Conservation (phyloP, 2,888 invertebrate genomes). For the Cerastis leucographa region DNA sequence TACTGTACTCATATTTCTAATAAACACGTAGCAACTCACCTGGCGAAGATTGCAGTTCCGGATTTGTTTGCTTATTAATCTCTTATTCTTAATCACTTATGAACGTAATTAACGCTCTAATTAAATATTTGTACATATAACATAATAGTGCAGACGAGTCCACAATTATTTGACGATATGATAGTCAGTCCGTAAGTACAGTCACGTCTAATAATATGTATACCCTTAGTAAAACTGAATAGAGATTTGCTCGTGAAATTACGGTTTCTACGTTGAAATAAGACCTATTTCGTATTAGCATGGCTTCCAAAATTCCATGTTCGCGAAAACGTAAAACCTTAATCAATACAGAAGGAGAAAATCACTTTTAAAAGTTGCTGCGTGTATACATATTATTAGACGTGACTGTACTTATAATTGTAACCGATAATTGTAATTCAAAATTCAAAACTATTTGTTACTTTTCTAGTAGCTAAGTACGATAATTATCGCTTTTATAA, state of each 20-base stretch:
- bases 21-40: conserved; percentile 28
- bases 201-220: too few species aligned
- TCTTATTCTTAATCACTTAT: conserved; percentile 2
- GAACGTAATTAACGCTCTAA: conserved; percentile 1
- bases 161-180: not conserved
- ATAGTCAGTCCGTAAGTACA: not conserved
- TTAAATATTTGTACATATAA: not conserved
- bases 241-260: too few species aligned
- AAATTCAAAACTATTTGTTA: not conserved
- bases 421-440: not conserved
- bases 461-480: conserved; percentile 15
- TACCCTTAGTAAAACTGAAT: too few species aligned
- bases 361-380: too few species aligned
- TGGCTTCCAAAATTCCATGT: too few species aligned
- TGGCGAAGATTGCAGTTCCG: conserved; percentile 29
- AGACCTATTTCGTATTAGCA: too few species aligned
- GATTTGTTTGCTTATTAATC: conserved; percentile 11
- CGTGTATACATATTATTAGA: too few species aligned
- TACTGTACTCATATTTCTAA: conserved; percentile 14
- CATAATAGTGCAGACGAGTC: not conserved
- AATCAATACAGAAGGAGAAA: too few species aligned
- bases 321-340: too few species aligned
- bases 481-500: conserved; percentile 21
- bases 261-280: too few species aligned
- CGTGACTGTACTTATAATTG: not conserved